These are phyloP conservation scores for Pristionchus fissidentatus DNA, from an alignment of 2,888 invertebrate genomes.

Conservation along the genomic window DNA sequence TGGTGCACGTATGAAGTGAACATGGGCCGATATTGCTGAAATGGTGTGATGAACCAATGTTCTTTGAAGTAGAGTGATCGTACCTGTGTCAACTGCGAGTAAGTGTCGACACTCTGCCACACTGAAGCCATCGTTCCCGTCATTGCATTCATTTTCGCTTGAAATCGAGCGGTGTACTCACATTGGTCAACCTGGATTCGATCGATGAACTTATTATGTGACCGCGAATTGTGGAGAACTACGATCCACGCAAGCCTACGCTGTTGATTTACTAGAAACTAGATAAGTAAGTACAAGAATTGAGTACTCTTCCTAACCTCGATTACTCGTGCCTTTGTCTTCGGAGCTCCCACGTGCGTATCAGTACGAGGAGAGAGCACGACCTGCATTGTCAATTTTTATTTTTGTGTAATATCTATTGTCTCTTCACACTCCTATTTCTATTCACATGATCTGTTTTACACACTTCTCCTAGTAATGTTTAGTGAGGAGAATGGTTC, in stretches of 20 bases:
- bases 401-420: too few relatives aligned
- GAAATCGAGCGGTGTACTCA: background rate
- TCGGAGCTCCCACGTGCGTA: background rate
- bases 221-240: background rate
- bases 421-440: too few relatives aligned
- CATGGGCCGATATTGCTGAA: constrained; percentile 4
- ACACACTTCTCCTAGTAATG: too few relatives aligned
- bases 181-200: background rate
- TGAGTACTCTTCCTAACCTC: background rate
- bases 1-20: background rate
- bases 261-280: background rate
- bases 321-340: background rate
- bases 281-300: background rate
- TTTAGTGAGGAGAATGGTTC: too few relatives aligned
- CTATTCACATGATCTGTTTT: too few relatives aligned
- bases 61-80: background rate
- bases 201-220: background rate
- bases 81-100: background rate
- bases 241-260: background rate
- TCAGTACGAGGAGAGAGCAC: background rate
- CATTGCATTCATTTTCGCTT: background rate
- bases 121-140: background rate
- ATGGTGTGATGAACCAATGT: background rate
- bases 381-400: too few relatives aligned
- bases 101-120: background rate